Evolutionary conservation across 2,888 invertebrate genomes (phyloP).

Genomic region (Drosophila ustulata): DNA sequence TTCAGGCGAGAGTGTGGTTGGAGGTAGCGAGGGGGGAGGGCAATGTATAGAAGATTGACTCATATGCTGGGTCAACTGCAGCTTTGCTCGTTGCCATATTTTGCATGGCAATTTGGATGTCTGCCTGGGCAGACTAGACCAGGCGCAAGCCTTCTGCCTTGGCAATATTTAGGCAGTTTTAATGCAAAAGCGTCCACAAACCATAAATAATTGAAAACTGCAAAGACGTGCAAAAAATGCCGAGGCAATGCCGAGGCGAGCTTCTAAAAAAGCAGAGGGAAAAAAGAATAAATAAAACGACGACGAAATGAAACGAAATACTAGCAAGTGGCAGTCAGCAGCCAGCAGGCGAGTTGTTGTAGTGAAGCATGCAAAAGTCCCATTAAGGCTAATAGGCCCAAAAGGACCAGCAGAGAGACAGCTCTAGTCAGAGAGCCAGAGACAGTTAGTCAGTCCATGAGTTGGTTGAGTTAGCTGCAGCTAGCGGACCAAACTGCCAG

Average conservation of each 20-base stretch:
- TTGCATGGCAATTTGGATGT: slow-evolving; percentile 61
- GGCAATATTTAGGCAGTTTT: slow-evolving; percentile 76
- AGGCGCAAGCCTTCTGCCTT: slow-evolving; percentile 37
- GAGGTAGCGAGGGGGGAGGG: neutral
- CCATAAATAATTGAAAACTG: slow-evolving; percentile 81
- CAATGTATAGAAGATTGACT: slow-evolving; percentile 56
- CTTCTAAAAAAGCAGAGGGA: slow-evolving; percentile 32
- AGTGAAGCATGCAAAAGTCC: slow-evolving; percentile 75
- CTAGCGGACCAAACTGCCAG: slow-evolving; percentile 38
- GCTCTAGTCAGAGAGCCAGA: slow-evolving; percentile 39
- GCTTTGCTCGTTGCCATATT: slow-evolving; percentile 54
- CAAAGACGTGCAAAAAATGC: slow-evolving; percentile 74
- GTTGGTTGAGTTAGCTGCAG: slow-evolving; percentile 57
- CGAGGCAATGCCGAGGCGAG: slow-evolving; percentile 48
- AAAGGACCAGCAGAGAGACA: slow-evolving; percentile 58
- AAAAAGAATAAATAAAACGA: slow-evolving; percentile 14
- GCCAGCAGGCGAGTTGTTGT: slow-evolving; percentile 62
- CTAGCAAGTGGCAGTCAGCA: slow-evolving; percentile 37
- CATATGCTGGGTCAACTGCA: slow-evolving; percentile 65
- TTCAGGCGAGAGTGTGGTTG: neutral
- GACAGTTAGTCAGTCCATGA: slow-evolving; percentile 58
- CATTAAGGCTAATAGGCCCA: slow-evolving; percentile 78
- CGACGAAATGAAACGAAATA: slow-evolving; percentile 40
- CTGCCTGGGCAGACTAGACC: slow-evolving; percentile 37
- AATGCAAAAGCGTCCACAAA: slow-evolving; percentile 75